Conservation (phyloP, 2,888 invertebrate species). For the Balanococcus diminutus region DNA sequence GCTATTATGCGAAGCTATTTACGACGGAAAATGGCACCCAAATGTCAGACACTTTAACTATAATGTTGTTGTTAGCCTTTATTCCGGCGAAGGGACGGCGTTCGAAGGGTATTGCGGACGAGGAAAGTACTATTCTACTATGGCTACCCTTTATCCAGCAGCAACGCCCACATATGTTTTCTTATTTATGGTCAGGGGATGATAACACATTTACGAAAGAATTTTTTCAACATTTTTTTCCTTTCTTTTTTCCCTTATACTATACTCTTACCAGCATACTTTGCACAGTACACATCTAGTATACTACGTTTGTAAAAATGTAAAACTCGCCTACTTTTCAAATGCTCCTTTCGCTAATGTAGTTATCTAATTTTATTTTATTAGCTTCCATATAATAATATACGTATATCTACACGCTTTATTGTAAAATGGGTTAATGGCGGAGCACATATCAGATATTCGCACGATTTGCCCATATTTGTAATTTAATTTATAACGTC, state of each 20-base stretch:
- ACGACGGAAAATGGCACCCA: slow-evolving; percentile 55
- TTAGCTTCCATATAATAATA: not conserved
- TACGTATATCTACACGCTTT: not conserved
- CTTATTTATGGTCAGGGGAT: slow-evolving; percentile 53
- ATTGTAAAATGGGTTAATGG: not conserved
- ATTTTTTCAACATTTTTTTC: slow-evolving; percentile 7
- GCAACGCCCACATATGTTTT: slow-evolving; percentile 53
- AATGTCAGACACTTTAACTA: slow-evolving; percentile 56
- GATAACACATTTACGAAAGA: slow-evolving; percentile 48
- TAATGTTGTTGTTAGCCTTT: slow-evolving; percentile 53
- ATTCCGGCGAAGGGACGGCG: not conserved
- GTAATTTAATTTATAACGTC: slow-evolving; percentile 7
- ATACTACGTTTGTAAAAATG: slow-evolving; percentile 1
- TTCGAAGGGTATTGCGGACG: slow-evolving; percentile 45
- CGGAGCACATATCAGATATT: slow-evolving; percentile 5
- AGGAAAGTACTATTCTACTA: slow-evolving; percentile 51
- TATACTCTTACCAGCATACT: not conserved
- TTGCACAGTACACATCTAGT: not conserved
- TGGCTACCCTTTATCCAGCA: slow-evolving; percentile 54
- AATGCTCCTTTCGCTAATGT: slow-evolving; percentile 36
- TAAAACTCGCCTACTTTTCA: slow-evolving; percentile 31
- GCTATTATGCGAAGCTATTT: slow-evolving; percentile 55
- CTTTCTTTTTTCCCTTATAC: too few species aligned
- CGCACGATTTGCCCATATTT: slow-evolving; percentile 6
- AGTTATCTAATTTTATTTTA: slow-evolving; percentile 43